These are phyloP conservation scores for Paedocypris sp. DNA, from an alignment of 2,113 vertebrate genomes.

Conservation along the genomic window DNA sequence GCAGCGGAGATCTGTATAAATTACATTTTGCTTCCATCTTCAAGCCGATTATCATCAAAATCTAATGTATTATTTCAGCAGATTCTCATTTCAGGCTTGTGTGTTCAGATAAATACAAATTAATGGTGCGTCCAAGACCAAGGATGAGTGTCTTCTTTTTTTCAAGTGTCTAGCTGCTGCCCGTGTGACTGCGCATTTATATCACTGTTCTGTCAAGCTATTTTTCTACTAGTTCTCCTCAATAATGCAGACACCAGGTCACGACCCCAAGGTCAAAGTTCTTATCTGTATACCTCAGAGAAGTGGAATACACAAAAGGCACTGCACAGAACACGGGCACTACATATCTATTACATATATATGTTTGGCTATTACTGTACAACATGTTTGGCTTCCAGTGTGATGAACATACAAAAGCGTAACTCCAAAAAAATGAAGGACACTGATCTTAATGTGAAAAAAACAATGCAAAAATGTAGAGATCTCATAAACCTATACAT, in stretches of 20 bases:
- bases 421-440: too few species aligned
- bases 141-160: neutral
- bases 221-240: neutral
- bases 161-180: neutral
- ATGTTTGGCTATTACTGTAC: too few species aligned
- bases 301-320: neutral
- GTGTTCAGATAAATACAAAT: neutral
- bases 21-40: constrained; percentile 38
- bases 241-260: constrained; percentile 1
- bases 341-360: neutral
- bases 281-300: neutral
- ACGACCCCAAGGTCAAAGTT: neutral
- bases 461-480: too few species aligned
- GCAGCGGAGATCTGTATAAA: constrained; percentile 40
- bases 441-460: too few species aligned
- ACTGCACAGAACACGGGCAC: neutral
- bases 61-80: constrained; percentile 37
- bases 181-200: constrained; percentile 5
- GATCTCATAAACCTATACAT: too few species aligned
- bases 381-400: too few species aligned
- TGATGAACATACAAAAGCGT: too few species aligned
- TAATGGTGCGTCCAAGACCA: neutral
- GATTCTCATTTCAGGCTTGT: neutral
- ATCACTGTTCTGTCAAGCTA: neutral
- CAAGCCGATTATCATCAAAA: constrained; percentile 45